Base-by-base conservation (phyloP, 2,113 vertebrate genomes). In the Propithecus coquereli region DNA sequence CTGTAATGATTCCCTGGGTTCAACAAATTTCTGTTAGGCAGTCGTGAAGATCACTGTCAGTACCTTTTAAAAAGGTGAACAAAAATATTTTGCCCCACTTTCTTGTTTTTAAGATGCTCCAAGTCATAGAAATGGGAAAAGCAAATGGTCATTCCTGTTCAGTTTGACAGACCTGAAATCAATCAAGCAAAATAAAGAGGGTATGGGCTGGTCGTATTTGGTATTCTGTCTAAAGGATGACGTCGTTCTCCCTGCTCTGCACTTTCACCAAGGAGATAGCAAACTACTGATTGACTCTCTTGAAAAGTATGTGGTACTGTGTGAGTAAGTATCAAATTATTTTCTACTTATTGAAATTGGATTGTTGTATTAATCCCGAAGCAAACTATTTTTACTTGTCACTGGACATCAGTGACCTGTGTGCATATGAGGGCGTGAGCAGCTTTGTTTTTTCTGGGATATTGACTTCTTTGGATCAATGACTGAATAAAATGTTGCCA, bases 231-330 rank as follows among this genome's bases (percentile, higher is more conserved):
- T 99, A 96, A 99, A 99, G 97, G 99, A 99, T 92, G 99, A 99
- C 68, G 97, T 98, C 68, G 90, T 98, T 23, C 98, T 99, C 86
- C 99, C 99, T 68, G 98, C 99, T 90, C 99, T 99, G 94, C 99
- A 99, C 97, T 99, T 99, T 98, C 99, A 99, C 98, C 99, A 99
- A 88, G 99, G 99, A 82, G 99, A 99, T 94, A 99, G 99, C 98
- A 98, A 97, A 73, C 96, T 98, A 63, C 99, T 99, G 95, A 98
- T 99, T 98, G 99, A 99, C 95, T 98, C 98, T 97, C 99, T 99
- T 97, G 98, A 99, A 98, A 99, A 99, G 97, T 99, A 99, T 8
- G 98, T 99, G 95, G 98, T 98, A 82, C 98, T 99, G 84, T 99
- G 97, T 97, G 98, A 99, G 99, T 99, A 98, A 99, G 99, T 99